A percentile compares a stretch with the other conserved stretches of the same genome.
These are phyloP conservation scores for Diglossa brunneiventris DNA, from an alignment of 2,113 vertebrate genomes.

Conservation along the genomic window DNA sequence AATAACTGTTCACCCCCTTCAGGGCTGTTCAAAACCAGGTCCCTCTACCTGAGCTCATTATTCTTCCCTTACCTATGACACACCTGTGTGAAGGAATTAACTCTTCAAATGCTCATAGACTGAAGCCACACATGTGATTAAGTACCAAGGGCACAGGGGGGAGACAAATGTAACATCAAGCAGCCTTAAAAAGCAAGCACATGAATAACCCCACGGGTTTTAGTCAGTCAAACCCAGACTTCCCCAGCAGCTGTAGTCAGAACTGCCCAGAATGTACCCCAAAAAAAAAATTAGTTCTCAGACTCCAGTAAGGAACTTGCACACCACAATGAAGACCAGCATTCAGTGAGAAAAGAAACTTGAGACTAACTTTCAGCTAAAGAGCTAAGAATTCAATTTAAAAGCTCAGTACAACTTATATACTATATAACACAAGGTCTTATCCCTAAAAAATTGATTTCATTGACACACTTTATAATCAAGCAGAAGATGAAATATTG, in stretches of 20 bases:
- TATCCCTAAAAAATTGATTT: neutral
- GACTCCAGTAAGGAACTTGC: neutral
- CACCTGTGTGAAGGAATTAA: neutral
- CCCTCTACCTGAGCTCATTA: slow-evolving; percentile 26
- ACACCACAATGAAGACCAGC: neutral
- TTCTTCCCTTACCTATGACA: neutral
- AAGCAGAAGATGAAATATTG: neutral
- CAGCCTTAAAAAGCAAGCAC: neutral
- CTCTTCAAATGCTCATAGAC: neutral
- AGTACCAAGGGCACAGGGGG: neutral
- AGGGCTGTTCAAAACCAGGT: slow-evolving; percentile 21
- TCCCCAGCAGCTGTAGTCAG: neutral
- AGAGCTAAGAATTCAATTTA: neutral
- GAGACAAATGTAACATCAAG: neutral
- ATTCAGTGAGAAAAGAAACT: neutral
- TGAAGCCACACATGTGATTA: neutral
- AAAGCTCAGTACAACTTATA: neutral
- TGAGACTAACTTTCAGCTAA: neutral
- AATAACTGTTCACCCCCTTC: slow-evolving; percentile 7
- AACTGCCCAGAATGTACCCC: neutral
- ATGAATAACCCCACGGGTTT: neutral
- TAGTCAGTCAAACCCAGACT: neutral
- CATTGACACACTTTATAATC: neutral
- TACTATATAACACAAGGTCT: neutral
- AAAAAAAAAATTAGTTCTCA: neutral